Conservation (phyloP, 2,888 invertebrate genomes). For the Drosophila peninsularis region DNA sequence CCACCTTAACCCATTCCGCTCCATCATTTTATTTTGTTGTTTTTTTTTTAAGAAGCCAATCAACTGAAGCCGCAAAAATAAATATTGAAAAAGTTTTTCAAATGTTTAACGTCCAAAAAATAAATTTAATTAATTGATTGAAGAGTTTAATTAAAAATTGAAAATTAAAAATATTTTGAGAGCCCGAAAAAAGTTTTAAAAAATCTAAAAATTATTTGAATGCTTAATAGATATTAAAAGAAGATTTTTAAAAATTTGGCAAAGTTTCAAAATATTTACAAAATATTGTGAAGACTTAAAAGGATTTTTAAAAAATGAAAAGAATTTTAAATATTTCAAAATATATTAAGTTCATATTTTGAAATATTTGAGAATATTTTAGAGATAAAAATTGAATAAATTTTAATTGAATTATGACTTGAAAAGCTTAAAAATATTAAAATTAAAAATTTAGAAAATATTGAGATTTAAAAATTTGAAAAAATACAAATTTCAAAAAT, state of each 20-base stretch:
- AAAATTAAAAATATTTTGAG: not conserved
- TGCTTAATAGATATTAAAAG: not conserved
- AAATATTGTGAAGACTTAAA: not conserved
- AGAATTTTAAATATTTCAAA: not conserved
- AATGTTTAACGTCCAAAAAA: not conserved
- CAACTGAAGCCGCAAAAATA: constrained; percentile 9
- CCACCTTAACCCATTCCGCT: not conserved
- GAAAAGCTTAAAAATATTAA: not conserved
- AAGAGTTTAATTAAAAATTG: not conserved
- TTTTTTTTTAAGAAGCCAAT: not conserved
- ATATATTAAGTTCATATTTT: not conserved
- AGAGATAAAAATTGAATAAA: not conserved
- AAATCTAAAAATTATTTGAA: not conserved
- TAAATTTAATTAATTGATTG: not conserved
- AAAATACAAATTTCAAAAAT: not conserved
- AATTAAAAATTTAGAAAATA: not conserved
- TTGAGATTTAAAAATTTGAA: not conserved
- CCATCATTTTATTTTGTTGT: not conserved
- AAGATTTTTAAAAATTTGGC: not conserved
- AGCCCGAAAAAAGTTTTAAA: not conserved
- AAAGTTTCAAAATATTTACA: not conserved
- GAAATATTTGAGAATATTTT: not conserved
- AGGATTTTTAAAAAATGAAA: not conserved
- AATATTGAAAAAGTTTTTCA: not conserved
- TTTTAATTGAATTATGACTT: not conserved